A percentile compares a stretch with the other conserved stretches of the same genome.
phyloP scores from a whole-genome alignment of 2,888 invertebrate genomes.

The Macrosoma leucophasiata region DNA sequence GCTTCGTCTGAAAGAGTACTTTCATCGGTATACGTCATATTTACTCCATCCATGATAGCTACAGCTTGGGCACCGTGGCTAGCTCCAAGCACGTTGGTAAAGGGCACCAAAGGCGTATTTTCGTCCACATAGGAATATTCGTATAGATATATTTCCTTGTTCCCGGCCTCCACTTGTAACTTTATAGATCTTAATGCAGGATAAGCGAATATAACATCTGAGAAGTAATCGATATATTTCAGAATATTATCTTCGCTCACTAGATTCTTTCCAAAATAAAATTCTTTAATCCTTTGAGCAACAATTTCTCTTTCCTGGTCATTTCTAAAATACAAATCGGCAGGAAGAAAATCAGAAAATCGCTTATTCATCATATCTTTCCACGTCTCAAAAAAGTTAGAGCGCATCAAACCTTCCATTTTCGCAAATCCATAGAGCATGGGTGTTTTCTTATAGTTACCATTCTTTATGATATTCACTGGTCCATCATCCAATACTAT shows the following conservation, averaged over 20 bases:
- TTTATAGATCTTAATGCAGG: conserved; percentile 32
- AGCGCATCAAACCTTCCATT: conserved; percentile 35
- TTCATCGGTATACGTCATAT: conserved; percentile 1
- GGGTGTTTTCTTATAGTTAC: conserved; percentile 37
- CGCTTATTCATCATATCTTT: conserved; percentile 37
- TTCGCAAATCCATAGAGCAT: conserved; percentile 39
- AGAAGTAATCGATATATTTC: conserved; percentile 29
- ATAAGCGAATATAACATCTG: conserved; percentile 44
- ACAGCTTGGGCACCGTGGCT: conserved; percentile 31
- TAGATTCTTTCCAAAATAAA: conserved; percentile 36
- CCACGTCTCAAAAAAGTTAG: conserved; percentile 28
- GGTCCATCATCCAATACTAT: conserved; percentile 38
- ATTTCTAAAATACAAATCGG: conserved; percentile 29
- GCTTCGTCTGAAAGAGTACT: conserved; percentile 7
- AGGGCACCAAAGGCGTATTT: conserved; percentile 26
- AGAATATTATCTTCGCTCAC: conserved; percentile 27
- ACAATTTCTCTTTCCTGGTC: conserved; percentile 27
- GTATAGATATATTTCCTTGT: conserved; percentile 36
- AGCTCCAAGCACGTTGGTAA: conserved; percentile 31
- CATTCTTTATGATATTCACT: conserved; percentile 32
- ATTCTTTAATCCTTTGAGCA: conserved; percentile 29
- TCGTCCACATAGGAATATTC: conserved; percentile 38
- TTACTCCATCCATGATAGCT: conserved; percentile 19
- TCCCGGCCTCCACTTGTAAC: conserved; percentile 25
- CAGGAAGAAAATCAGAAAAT: conserved; percentile 48